A percentile compares a stretch with the other conserved stretches of the same genome.
These are phyloP conservation scores for Pangasius mekongensis DNA, from an alignment of 2,797 vertebrate genomes.

Conservation along the genomic window DNA sequence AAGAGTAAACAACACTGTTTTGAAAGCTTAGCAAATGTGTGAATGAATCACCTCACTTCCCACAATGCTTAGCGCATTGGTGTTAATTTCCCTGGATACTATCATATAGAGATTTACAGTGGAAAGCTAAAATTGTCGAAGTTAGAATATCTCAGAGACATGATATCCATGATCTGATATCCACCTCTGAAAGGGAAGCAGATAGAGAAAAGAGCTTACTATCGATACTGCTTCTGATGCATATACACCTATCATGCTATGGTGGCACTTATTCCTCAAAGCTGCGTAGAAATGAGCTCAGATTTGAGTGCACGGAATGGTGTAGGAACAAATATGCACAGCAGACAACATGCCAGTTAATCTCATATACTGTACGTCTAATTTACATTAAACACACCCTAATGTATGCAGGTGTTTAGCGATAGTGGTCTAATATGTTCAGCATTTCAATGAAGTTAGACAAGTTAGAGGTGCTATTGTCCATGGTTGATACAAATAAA, in stretches of 20 bases:
- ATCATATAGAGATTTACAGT: conserved; percentile 8
- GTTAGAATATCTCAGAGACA: no score
- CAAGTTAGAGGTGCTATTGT: neutral
- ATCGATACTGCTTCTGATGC: no score
- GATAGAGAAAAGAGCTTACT: neutral
- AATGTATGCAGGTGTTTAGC: neutral
- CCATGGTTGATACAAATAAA: neutral
- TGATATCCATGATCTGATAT: no score
- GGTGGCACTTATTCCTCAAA: neutral
- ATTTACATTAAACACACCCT: neutral
- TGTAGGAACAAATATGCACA: neutral
- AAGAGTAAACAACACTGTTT: conserved; percentile 10
- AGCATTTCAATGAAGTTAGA: neutral
- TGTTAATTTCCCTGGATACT: neutral
- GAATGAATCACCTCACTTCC: conserved; percentile 17
- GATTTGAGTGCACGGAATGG: neutral
- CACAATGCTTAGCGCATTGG: neutral
- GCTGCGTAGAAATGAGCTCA: neutral
- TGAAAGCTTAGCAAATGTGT: conserved; percentile 4
- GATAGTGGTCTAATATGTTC: neutral
- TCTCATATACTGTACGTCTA: neutral
- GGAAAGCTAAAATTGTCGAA: conserved; percentile 22
- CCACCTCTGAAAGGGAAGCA: neutral
- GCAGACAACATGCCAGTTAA: neutral
- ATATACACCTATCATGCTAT: neutral